Base-by-base conservation (phyloP, 2,888 invertebrate genomes). In the Caenorhabditis sinica region DNA sequence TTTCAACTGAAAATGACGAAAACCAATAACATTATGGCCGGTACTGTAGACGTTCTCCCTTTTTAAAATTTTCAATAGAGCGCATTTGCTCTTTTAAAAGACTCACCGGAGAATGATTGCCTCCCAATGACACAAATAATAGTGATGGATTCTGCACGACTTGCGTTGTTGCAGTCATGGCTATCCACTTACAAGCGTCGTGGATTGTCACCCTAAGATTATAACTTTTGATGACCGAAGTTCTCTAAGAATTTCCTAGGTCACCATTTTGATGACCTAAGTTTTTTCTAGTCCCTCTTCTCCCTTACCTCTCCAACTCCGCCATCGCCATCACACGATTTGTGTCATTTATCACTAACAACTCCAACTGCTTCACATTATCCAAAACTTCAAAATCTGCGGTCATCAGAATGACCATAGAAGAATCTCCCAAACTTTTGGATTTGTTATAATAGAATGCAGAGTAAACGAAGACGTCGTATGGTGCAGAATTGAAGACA, bases 111-210 rank as follows among this genome's bases (percentile, higher is more conserved):
- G 73, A 76, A 53, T 81, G 76, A 33, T 80, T 80, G 25, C 56
- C 77, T 23, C 79, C 84, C 0, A 84, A 20, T 15, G 77, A 82
- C 3, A 86, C 58, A 20, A 60, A 75, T 6, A 86, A 13, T 17
- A 66, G 36, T 1, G 65, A 66, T 9, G 83, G 60, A 45, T 83
- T 81, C 0, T 77, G 83, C 5, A 86, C 40, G 6, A 84, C 33
- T 28, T 43, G 23, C 0, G 74, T 43, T 0, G 84, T 82, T 8
- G 72, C 69, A 4, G 75, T 75, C 60, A 86, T 80, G 23, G 83
- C 76, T 8, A 88, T 85, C 88, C 86, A 88, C 60, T 82, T 83
- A 63, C 88, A 88, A 0, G 82, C 81, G 30, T 88, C 82, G 58
- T 88, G 86, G 8, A 82, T 81, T 15, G 88, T 88, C 0, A 88